These are phyloP conservation scores for Vanessa tameamea DNA, from an alignment of 1,140 invertebrate species.

Conservation along the genomic window DNA sequence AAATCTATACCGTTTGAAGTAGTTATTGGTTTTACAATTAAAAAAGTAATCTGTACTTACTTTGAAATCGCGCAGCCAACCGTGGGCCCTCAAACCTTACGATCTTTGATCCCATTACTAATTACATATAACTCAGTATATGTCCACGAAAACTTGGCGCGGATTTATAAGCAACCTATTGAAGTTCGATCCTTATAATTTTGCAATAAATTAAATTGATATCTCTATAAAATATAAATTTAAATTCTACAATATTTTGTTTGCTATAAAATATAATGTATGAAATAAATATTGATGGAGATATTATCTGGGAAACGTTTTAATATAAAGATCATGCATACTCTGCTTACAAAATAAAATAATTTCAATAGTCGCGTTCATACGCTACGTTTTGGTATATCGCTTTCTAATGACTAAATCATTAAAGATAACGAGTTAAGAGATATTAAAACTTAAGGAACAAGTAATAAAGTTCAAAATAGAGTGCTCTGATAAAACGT, in stretches of 20 bases:
- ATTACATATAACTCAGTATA: not conserved
- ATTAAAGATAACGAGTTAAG: not conserved
- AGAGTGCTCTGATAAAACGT: not conserved
- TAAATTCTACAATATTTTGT: no score
- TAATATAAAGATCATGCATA: not conserved
- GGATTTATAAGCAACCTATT: no score
- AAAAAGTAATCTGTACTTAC: not conserved
- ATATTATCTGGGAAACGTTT: not conserved
- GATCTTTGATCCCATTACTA: not conserved
- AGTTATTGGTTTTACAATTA: not conserved
- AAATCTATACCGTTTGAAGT: not conserved
- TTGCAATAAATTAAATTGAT: no score
- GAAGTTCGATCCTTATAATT: no score
- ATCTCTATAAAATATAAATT: no score
- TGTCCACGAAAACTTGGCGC: no score
- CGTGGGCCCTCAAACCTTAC: not conserved
- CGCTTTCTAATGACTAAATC: slow-evolving; percentile 8
- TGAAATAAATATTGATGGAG: not conserved
- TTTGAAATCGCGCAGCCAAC: not conserved
- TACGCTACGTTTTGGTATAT: not conserved
- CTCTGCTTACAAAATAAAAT: not conserved
- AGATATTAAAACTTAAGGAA: not conserved
- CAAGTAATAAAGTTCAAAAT: slow-evolving; percentile 1
- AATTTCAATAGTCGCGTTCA: not conserved
- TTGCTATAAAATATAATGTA: no score